Evolutionary conservation across 1,140 invertebrate species (phyloP).

Genomic region (Physella acuta): DNA sequence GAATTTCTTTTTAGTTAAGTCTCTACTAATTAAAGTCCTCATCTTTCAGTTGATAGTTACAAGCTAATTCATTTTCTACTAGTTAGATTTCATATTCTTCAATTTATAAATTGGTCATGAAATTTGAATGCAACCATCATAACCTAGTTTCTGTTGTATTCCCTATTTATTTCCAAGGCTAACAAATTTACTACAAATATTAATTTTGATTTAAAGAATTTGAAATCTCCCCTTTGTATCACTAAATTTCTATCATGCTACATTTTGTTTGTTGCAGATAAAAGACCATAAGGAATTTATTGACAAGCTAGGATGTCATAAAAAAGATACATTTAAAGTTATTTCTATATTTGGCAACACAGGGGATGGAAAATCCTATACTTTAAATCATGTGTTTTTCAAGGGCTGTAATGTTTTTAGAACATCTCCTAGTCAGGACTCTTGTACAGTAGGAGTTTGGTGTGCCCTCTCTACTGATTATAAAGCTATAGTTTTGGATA

Average conservation of each 20-base stretch:
- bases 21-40: too few species aligned
- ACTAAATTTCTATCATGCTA: background rate
- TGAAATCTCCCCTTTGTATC: background rate
- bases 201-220: too few species aligned
- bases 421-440: constrained; percentile 72
- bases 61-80: too few species aligned
- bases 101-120: too few species aligned
- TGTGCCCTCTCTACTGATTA: constrained; percentile 71
- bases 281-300: constrained; percentile 55
- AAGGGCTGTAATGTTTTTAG: constrained; percentile 74
- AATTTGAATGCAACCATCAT: too few species aligned
- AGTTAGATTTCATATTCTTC: too few species aligned
- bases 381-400: constrained; percentile 81
- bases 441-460: constrained; percentile 81
- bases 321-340: constrained; percentile 70
- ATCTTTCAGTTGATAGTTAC: too few species aligned
- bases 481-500: constrained; percentile 76
- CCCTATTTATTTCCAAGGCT: too few species aligned
- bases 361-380: constrained; percentile 83
- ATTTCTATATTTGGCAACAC: constrained; percentile 87
- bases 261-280: constrained; percentile 43
- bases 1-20: too few species aligned
- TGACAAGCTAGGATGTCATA: constrained; percentile 49
- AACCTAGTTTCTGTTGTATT: too few species aligned
- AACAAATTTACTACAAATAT: too few species aligned